These are phyloP conservation scores for Adoxophyes honmai DNA, from an alignment of 1,140 invertebrate species.

Conservation along the genomic window DNA sequence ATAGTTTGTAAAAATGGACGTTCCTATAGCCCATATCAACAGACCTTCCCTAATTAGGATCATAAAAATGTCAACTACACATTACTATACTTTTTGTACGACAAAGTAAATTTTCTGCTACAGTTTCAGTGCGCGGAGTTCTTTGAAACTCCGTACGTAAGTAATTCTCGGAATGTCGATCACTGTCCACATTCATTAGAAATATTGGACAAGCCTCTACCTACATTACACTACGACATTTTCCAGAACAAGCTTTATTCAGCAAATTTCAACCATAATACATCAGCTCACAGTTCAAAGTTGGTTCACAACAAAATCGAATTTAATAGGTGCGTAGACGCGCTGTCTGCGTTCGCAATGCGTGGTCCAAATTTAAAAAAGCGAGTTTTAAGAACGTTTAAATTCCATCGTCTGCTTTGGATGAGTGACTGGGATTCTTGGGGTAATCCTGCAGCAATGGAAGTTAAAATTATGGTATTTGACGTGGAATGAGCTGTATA, in stretches of 20 bases:
- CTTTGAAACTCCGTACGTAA: not conserved
- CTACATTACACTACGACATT: not conserved
- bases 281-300: not conserved
- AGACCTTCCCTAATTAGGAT: no score
- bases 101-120: no score
- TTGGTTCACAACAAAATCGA: not conserved
- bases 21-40: no score
- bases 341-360: not conserved
- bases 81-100: no score
- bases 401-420: not conserved
- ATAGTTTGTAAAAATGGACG: no score
- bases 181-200: no score
- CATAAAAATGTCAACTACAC: no score
- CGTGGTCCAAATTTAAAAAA: not conserved
- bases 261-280: not conserved
- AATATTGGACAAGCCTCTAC: no score
- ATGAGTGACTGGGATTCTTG: not conserved
- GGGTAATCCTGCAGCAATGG: not conserved
- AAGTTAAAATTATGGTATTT: not conserved
- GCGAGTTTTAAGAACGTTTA: not conserved
- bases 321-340: not conserved
- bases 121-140: not conserved
- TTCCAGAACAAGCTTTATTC: not conserved
- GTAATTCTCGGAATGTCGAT: not conserved
- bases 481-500: not conserved